Percentiles rank a stretch among this genome's conserved stretches.
Evolutionary conservation across 1,140 invertebrate species (phyloP).

Genomic region (Parapsyche elsis): DNA sequence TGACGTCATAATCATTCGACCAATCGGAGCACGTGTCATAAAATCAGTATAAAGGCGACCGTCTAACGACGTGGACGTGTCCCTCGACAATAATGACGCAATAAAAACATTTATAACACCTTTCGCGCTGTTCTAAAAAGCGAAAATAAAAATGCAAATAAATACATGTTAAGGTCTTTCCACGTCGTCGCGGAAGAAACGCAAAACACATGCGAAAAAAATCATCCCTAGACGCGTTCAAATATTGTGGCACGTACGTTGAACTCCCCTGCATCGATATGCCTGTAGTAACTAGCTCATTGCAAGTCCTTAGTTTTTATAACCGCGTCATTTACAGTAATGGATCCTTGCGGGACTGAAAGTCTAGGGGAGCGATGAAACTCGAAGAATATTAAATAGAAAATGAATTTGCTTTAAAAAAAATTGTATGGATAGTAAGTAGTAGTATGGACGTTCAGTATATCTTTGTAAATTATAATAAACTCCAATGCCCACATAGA

Average conservation of each 20-base stretch:
- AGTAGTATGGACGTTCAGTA: too few relatives aligned
- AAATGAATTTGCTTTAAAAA: neutral
- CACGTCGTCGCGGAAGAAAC: neutral
- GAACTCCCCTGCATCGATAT: conserved; percentile 6
- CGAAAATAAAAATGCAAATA: neutral
- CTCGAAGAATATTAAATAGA: neutral
- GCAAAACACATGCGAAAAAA: neutral
- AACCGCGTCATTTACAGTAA: conserved; percentile 54
- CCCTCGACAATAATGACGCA: neutral
- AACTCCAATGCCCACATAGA: neutral
- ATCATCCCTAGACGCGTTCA: neutral
- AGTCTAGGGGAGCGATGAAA: neutral
- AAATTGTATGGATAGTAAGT: too few relatives aligned
- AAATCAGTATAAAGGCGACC: neutral
- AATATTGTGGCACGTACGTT: conserved; percentile 13
- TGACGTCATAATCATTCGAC: neutral
- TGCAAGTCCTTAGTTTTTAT: conserved; percentile 54
- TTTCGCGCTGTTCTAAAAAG: neutral
- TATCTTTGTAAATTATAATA: neutral
- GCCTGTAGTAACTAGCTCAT: conserved; percentile 38
- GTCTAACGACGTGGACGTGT: neutral
- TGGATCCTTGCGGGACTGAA: conserved; percentile 32
- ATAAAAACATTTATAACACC: neutral
- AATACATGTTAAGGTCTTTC: neutral
- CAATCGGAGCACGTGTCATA: neutral